Percentiles rank a stretch among this genome's conserved stretches.
These are phyloP conservation scores for Phalloptychus januarius DNA, from an alignment of 2,797 vertebrate species.

Conservation along the genomic window DNA sequence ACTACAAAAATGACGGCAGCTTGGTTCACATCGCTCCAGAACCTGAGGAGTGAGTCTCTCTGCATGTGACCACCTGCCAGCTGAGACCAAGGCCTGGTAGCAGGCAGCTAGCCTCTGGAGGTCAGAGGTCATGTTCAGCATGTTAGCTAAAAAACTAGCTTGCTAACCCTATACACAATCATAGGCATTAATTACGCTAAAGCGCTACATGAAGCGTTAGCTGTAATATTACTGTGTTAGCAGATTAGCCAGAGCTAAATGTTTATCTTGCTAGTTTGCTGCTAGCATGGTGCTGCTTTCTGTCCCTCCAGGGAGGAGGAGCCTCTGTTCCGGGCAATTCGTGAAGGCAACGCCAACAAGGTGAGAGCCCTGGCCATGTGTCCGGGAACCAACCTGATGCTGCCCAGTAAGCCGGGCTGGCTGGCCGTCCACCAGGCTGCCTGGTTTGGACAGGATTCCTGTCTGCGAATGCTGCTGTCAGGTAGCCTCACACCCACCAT, in stretches of 20 bases:
- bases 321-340: conserved; percentile 70
- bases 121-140: no score
- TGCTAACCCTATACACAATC: no score
- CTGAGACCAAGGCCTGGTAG: neutral
- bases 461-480: conserved; percentile 55
- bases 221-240: no score
- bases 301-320: conserved; percentile 65
- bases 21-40: conserved; percentile 66
- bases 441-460: conserved; percentile 45
- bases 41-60: conserved; percentile 65
- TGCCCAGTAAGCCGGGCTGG: conserved; percentile 58
- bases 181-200: no score
- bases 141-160: no score
- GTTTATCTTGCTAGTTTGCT: no score
- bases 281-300: no score
- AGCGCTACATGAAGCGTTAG: no score
- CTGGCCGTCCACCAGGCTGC: conserved; percentile 64
- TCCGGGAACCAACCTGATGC: conserved; percentile 56
- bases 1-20: conserved; percentile 78
- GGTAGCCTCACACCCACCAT: conserved; percentile 40
- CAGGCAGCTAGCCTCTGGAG: no score
- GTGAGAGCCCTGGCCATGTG: conserved; percentile 27
- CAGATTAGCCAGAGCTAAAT: no score
- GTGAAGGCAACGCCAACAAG: conserved; percentile 36
- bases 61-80: neutral